These are phyloP conservation scores for Heliconius himera DNA, from an alignment of 1,140 invertebrate genomes.

Conservation along the genomic window DNA sequence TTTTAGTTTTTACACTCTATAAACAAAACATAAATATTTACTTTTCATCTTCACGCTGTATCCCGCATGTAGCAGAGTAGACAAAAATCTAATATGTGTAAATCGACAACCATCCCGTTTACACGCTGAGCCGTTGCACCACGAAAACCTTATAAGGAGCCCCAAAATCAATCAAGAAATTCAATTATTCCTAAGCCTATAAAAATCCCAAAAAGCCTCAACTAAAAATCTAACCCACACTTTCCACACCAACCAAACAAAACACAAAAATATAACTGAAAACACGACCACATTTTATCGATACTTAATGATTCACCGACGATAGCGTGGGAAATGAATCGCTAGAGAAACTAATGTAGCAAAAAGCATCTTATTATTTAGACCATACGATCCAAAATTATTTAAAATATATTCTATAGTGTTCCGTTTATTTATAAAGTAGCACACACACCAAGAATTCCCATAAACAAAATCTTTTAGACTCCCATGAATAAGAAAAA, in stretches of 20 bases:
- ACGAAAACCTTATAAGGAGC: no score
- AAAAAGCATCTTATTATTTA: not conserved
- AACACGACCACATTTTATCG: not conserved
- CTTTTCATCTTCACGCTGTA: no score
- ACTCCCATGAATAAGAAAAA: not conserved
- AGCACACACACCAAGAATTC: conserved; percentile 6
- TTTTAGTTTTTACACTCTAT: no score
- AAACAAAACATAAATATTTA: no score
- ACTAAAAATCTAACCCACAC: not conserved
- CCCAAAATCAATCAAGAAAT: no score
- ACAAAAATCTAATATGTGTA: no score
- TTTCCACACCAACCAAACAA: not conserved
- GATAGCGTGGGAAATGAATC: conserved; percentile 10
- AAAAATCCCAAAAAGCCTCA: not conserved
- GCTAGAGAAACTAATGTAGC: not conserved
- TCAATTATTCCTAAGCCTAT: no score
- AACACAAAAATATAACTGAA: not conserved
- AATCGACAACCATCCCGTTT: no score
- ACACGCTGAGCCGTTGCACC: no score
- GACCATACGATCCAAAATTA: not conserved
- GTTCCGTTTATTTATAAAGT: conserved; percentile 15
- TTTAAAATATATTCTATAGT: not conserved
- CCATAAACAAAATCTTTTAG: not conserved
- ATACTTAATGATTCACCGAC: conserved; percentile 5
- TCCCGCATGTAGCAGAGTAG: no score